Evolutionary conservation across 2,888 invertebrate species (phyloP), one percentile per base, ranked within the genome.

Genomic region (Phyllotreta cruciferae): DNA sequence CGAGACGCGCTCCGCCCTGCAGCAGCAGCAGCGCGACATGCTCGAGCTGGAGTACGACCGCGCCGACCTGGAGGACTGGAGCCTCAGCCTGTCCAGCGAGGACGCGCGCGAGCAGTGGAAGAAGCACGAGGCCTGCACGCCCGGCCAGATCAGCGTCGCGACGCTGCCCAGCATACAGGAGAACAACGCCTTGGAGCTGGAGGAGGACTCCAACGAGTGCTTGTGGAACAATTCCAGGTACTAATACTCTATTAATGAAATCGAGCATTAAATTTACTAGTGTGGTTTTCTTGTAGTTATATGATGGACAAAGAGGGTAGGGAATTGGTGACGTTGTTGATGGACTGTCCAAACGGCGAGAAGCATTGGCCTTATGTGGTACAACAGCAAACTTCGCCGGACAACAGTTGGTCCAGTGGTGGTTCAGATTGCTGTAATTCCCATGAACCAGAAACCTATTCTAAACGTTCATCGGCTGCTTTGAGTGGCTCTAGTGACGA

Each of bases 21-120:
- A 88, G 72, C 89, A 89, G 73, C 86, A 89, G 70, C 88, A 89
- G 76, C 83, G 89, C 64, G 89, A 89, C 75, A 79, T 89, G 70
- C 84, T 88, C 34, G 89, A 90, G 76, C 81, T 90, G 73, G 90
- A 90, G 78, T 91, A 91, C 74, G 91, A 90, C 75, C 85, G 88
- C 70, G 88, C 90, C 2, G 91, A 91, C 78, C 80, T 91, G 67
- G 91, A 91, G 80, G 91, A 91, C 78, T 91, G 91, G 91, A 91
- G 90, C 76, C 83, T 90, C 75, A 89, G 88, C 49, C 80, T 91
- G 66, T 90, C 90, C 0, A 88, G 85, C 70, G 90, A 90, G 76
- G 90, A 90, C 79, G 82, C 90, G 63, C 55, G 63, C 36, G 87
- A 87, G 41, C 74, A 77, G 47, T 78, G 74, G 72, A 78, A 76